Evolutionary conservation across 2,797 vertebrate species (phyloP), one percentile per base, ranked within the genome.

Genomic region (Cygnus olor): DNA sequence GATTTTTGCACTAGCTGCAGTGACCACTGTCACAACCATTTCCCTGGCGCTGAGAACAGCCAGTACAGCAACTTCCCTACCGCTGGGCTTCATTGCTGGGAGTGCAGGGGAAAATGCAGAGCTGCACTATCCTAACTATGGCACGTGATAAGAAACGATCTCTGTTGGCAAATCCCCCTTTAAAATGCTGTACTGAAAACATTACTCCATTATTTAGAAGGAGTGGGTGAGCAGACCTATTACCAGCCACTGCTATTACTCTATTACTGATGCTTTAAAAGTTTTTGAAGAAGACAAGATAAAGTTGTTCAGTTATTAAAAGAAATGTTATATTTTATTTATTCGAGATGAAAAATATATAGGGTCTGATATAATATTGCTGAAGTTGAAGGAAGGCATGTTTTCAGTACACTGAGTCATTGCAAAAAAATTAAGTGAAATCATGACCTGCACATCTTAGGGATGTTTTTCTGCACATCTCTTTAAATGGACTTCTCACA

Each of bases 281-380:
- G 88, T 86, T 96, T 90, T 79, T 90, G 89, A 73, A 93, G 70
- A 61, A 61, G 77, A 69, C 76, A 90, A 65, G 91, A 57, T 89
- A 79, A 60, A 91, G 72, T 78, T 54, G 40, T 57, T 88, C 92
- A 85, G 95, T 88, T 95, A 96, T 94, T 94, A 95, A 95, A 94
- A 93, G 87, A 72, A 40, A 64, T 61, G 68, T 71, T 47, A 93
- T 94, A 63, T 95, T 95, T 96, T 94, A 96, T 97, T 96, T 36
- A 96, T 94, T 94, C 79, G n/a, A 74, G 80, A 90, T 95, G 38
- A 96, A 96, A 94, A 95, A 96, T 84, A 51, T 76, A 91, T 78
- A 40, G 24, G 3, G 14, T 53, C 68, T 72, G 65, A 34, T 60
- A 85, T 36, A 72, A 94, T 91, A 82, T 73, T 45, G n/a, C 68